These are phyloP conservation scores for Sphaeridia pumilis DNA, from an alignment of 2,888 invertebrate species.

Conservation along the genomic window DNA sequence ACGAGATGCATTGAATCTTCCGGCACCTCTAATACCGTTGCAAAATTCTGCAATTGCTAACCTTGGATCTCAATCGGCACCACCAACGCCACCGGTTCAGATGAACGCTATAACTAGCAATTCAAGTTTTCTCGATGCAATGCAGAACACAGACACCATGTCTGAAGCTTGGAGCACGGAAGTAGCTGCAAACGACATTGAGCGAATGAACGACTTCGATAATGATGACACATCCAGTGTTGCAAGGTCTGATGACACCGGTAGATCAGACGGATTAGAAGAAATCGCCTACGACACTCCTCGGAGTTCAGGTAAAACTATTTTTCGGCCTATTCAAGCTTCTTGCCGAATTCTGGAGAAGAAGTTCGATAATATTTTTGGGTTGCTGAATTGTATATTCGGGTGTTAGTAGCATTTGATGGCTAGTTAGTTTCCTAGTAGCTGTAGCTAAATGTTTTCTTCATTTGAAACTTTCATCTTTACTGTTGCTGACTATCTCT, in stretches of 20 bases:
- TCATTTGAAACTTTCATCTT: conserved; percentile 1
- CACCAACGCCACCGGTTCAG: conserved; percentile 4
- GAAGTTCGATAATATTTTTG: no score
- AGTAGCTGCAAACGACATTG: conserved; percentile 84
- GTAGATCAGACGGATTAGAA: conserved; percentile 45
- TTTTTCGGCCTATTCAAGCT: background rate
- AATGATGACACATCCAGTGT: conserved; percentile 55
- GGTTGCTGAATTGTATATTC: background rate
- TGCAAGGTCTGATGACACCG: conserved; percentile 62
- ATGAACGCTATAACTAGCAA: background rate
- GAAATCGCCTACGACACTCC: conserved; percentile 31
- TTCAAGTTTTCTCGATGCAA: conserved; percentile 8
- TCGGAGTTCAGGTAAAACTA: conserved; percentile 24
- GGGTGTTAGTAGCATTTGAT: background rate
- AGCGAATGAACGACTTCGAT: conserved; percentile 75
- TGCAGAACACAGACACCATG: conserved; percentile 57
- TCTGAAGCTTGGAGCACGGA: conserved; percentile 99
- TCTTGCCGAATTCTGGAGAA: background rate
- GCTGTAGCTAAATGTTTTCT: background rate
- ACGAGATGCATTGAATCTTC: conserved; percentile 12
- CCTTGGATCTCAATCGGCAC: background rate
- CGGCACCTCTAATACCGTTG: conserved; percentile 8
- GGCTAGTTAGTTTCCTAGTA: background rate
- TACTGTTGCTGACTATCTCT: background rate
- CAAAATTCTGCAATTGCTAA: conserved; percentile 5